These are phyloP conservation scores for Torymus auratus DNA, from an alignment of 2,888 invertebrate species.

Conservation along the genomic window DNA sequence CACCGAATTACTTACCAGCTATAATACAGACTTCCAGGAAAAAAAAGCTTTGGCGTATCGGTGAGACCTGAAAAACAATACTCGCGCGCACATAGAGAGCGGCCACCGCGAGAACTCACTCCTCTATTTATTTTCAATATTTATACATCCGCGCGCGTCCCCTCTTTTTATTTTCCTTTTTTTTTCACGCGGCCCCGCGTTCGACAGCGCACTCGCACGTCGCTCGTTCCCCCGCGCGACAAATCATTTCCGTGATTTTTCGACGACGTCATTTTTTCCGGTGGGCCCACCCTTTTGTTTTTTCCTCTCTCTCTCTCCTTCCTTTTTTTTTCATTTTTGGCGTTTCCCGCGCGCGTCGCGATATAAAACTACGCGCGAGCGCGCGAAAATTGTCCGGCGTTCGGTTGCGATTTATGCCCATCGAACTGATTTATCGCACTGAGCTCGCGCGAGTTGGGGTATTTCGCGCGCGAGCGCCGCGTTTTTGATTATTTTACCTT, in stretches of 20 bases:
- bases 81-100: not conserved
- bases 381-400: constrained; percentile 52
- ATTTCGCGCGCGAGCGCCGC: constrained; percentile 27
- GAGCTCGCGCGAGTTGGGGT: not conserved
- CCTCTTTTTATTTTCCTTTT: not conserved
- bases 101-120: not conserved
- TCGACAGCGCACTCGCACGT: not conserved
- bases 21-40: no score
- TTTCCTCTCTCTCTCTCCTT: constrained; percentile 19
- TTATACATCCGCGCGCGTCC: not conserved
- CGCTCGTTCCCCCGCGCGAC: constrained; percentile 35
- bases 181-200: not conserved
- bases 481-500: constrained; percentile 51
- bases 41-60: not conserved
- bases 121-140: constrained; percentile 12
- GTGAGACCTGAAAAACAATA: not conserved
- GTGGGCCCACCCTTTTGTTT: not conserved
- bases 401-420: constrained; percentile 52
- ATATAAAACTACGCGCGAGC: constrained; percentile 31
- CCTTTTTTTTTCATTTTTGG: constrained; percentile 15
- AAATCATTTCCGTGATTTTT: constrained; percentile 57
- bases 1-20: no score
- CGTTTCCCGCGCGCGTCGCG: constrained; percentile 7
- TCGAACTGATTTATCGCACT: constrained; percentile 52
- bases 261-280: constrained; percentile 40